These are phyloP conservation scores for Oscheius sp. DNA, from an alignment of 2,888 invertebrate genomes.

Conservation along the genomic window DNA sequence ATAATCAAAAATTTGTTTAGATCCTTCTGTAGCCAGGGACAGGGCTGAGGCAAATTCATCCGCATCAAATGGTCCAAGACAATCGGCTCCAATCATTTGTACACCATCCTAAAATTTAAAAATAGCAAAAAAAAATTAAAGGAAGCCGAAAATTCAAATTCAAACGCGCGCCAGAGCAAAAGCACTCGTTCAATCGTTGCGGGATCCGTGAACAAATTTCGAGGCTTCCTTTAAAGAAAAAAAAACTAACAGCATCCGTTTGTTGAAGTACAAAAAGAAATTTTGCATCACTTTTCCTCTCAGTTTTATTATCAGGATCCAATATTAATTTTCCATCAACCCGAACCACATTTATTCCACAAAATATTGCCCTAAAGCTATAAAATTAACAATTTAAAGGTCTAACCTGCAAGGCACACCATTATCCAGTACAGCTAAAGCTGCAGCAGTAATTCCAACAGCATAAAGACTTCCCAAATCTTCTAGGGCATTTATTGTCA, in stretches of 20 bases:
- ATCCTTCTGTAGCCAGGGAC: slow-evolving; percentile 17
- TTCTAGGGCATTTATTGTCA: slow-evolving; percentile 57
- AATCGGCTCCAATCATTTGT: slow-evolving; percentile 25
- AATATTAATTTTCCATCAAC: slow-evolving; percentile 50
- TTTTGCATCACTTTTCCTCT: slow-evolving; percentile 48
- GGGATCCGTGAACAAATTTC: no score
- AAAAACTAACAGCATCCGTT: slow-evolving; percentile 3
- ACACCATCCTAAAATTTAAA: background rate
- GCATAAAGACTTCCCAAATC: slow-evolving; percentile 55
- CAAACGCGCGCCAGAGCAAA: no score
- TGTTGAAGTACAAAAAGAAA: slow-evolving; percentile 49
- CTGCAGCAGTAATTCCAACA: slow-evolving; percentile 51
- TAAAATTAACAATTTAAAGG: background rate
- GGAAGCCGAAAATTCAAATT: background rate
- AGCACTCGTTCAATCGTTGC: no score
- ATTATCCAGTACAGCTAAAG: slow-evolving; percentile 54
- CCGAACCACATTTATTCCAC: slow-evolving; percentile 54
- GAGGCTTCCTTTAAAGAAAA: no score
- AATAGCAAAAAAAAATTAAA: background rate
- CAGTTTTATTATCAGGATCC: slow-evolving; percentile 50
- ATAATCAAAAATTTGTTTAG: slow-evolving; percentile 27
- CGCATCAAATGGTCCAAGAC: slow-evolving; percentile 10
- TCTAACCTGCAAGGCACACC: slow-evolving; percentile 47
- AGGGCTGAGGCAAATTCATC: slow-evolving; percentile 25
- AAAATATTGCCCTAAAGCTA: slow-evolving; percentile 50